phyloP scores from a whole-genome alignment of 2,113 vertebrate genomes.

The Phylloscopus trochiloides region DNA sequence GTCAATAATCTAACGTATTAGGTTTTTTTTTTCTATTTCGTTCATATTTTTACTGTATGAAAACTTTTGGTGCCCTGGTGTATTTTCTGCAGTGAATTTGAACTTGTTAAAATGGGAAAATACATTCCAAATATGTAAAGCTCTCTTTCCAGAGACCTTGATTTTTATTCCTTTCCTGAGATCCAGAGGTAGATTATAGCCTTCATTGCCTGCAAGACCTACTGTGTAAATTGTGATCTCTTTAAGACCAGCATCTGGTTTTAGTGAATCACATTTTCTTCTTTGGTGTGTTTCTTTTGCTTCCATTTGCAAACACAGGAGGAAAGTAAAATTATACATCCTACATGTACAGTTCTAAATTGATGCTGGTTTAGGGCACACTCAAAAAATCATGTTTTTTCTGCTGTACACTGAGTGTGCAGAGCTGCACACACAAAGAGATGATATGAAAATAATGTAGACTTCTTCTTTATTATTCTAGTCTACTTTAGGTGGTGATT shows the following conservation, averaged over 20 bases:
- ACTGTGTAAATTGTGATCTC: not conserved
- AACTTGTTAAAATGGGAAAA: conserved; percentile 4
- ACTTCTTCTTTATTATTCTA: not conserved
- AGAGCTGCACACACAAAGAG: not conserved
- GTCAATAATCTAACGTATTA: not conserved
- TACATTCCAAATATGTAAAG: not conserved
- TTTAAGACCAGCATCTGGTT: not conserved
- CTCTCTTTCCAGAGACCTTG: not conserved
- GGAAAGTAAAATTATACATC: not conserved
- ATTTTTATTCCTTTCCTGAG: not conserved
- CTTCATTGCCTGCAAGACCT: not conserved
- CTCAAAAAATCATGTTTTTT: not conserved
- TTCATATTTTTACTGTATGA: not conserved
- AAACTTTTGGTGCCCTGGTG: not conserved
- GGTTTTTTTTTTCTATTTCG: not conserved
- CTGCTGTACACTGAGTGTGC: not conserved
- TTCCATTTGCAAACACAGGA: not conserved
- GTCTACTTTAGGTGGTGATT: not conserved
- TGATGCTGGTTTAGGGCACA: not conserved
- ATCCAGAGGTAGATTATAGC: not conserved
- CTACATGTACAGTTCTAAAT: not conserved
- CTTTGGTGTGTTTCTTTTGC: not conserved
- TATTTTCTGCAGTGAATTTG: not conserved
- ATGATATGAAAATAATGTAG: not conserved
- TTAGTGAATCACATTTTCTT: not conserved